These are phyloP conservation scores for Ophiodon elongatus DNA, from an alignment of 2,113 vertebrate genomes.

Conservation along the genomic window DNA sequence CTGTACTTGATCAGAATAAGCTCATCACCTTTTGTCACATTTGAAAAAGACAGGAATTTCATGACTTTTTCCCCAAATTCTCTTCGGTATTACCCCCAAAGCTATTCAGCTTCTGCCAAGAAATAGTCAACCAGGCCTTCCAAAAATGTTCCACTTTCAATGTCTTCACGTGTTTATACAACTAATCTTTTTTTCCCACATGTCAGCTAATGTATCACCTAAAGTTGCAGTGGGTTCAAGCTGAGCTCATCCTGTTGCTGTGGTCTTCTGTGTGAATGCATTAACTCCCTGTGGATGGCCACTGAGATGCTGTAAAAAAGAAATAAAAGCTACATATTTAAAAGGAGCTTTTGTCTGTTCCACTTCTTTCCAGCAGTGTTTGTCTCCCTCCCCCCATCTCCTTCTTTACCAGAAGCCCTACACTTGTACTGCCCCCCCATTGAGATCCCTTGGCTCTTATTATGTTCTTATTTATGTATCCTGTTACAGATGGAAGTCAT, in stretches of 20 bases:
- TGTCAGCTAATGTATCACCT: slow-evolving; percentile 63
- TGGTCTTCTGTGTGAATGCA: slow-evolving; percentile 31
- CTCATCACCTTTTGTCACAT: slow-evolving; percentile 21
- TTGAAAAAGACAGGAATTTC: slow-evolving; percentile 21
- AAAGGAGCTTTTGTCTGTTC: slow-evolving; percentile 33
- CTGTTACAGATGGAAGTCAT: slow-evolving; percentile 81
- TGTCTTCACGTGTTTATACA: slow-evolving; percentile 37
- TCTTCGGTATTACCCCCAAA: slow-evolving; percentile 9
- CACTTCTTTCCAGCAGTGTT: slow-evolving; percentile 55
- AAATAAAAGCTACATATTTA: slow-evolving; percentile 9
- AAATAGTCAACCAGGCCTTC: slow-evolving; percentile 38
- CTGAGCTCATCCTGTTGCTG: slow-evolving; percentile 59
- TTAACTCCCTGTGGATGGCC: slow-evolving; percentile 27
- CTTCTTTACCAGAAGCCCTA: slow-evolving; percentile 70
- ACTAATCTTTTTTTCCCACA: neutral
- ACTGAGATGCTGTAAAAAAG: slow-evolving; percentile 28
- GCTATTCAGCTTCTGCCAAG: slow-evolving; percentile 34
- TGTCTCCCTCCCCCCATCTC: slow-evolving; percentile 66
- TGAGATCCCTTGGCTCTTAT: slow-evolving; percentile 75
- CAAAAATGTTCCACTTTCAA: slow-evolving; percentile 40
- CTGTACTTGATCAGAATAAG: slow-evolving; percentile 8
- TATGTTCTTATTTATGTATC: slow-evolving; percentile 82
- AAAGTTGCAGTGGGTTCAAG: slow-evolving; percentile 46
- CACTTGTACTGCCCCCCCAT: slow-evolving; percentile 67
- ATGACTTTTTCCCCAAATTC: neutral